Evolutionary conservation across 2,888 invertebrate species (phyloP), one percentile per base, ranked within the genome.

Genomic region (Scrobipalpa costella): DNA sequence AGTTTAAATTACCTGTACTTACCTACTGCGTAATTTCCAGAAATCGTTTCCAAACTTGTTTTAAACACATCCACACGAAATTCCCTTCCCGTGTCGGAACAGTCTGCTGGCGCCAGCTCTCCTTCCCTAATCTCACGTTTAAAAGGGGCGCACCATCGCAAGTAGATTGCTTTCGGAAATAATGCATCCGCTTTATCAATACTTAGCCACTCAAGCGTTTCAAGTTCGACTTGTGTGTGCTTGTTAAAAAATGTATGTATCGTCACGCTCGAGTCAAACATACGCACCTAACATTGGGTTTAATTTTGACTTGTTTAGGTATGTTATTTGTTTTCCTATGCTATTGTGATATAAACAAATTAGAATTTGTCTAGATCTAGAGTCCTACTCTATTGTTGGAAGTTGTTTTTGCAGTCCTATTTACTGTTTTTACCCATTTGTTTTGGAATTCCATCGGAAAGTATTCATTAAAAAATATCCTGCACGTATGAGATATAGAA

Each of bases 181-280:
- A 71, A 72, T 69, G 69, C 71, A 67, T 68, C 69, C 68, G 71
- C 67, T 68, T 73, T 72, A 73, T 73, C 73, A 70, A 71, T 68
- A 68, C 68, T 66, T 69, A 55, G 55, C 55, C 55, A 55, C n/a
- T 70, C 68, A 68, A 71, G 69, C 69, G 70, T 69, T 70, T 68
- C 40, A 69, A 70, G 68, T 67, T 65, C 65, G 61, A 19, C 21
- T 59, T 55, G 11, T 55, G 3, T 44, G 21, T 13, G 50, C 21
- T 52, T 21, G n/a, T n/a, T n/a, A n/a, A n/a, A n/a, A n/a, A n/a
- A n/a, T 44, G 44, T 44, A 2, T 38, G 38, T 44, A n/a, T 0
- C 3, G 7, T 44, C 15, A 44, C n/a, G n/a, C 44, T 44, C 13
- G n/a, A 13, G 40, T 13, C 13, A 40, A n/a, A n/a, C n/a, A n/a